Evolutionary conservation across 2,113 vertebrate species (phyloP), one percentile per base, ranked within the genome.

Genomic region (Megaceryle torquata): DNA sequence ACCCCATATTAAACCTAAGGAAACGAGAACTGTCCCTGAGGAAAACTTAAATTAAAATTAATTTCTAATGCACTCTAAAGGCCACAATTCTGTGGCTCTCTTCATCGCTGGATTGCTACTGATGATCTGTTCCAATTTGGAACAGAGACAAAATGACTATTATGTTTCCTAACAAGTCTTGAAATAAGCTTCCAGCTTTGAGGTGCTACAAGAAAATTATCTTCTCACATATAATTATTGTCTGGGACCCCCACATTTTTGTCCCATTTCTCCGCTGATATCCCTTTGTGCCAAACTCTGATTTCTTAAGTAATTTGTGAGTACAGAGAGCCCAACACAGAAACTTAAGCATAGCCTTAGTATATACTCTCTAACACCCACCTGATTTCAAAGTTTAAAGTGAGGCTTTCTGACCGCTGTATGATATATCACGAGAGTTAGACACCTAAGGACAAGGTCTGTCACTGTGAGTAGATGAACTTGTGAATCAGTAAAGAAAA

Each of bases 81-180:
- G 60, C 56, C 41, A 54, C 41, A 48, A 33, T 69, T 77, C 16
- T 91, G 70, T 69, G 53, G 9, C 48, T 95, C 10, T 75, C 35
- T 84, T 87, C 61, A 75, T 82, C 59, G 21, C n/a, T 82, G 43
- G 59, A 39, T 89, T 91, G 54, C 84, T 93, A 35, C 57, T 81
- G 87, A 82, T 5, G 39, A 90, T 86, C 51, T 69, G 13, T 96
- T 95, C 83, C 86, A 91, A 88, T 85, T 56, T 94, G 93, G 91
- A 95, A 91, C 24, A n/a, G 64, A 94, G 81, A 92, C 94, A 96
- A 96, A 79, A 95, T 65, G 48, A 89, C 64, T 83, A 65, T 95
- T 93, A 86, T 56, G 50, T 71, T 85, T 86, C 81, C 57, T 87
- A 85, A 90, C 29, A 82, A 86, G 35, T 85, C 80, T 84, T 5